Evolutionary conservation across 2,888 invertebrate species (phyloP).

Genomic region (Apodemia mormo): DNA sequence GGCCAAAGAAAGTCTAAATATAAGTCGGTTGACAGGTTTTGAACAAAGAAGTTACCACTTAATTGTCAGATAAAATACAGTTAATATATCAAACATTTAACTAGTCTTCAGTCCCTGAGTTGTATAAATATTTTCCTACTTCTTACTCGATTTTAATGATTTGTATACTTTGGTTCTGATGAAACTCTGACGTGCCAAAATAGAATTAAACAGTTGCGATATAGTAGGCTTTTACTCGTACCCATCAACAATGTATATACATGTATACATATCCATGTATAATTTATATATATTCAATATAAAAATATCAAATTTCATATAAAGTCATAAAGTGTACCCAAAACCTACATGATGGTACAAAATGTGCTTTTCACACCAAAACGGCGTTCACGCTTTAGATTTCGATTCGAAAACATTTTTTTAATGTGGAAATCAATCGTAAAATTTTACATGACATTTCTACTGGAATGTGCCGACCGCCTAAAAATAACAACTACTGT

Average conservation of each 20-base stretch:
- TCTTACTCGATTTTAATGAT: conserved; percentile 80
- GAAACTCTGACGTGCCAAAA: conserved; percentile 80
- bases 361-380: conserved; percentile 73
- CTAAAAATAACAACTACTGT: conserved; percentile 77
- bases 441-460: conserved; percentile 74
- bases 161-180: conserved; percentile 82
- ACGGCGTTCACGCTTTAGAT: conserved; percentile 72
- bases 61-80: conserved; percentile 78
- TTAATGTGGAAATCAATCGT: conserved; percentile 78
- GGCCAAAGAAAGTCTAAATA: not conserved
- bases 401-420: conserved; percentile 72
- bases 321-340: conserved; percentile 83
- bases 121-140: conserved; percentile 81
- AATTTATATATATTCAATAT: conserved; percentile 82
- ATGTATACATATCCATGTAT: conserved; percentile 82
- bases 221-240: conserved; percentile 78
- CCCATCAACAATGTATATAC: conserved; percentile 82
- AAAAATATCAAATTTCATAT: conserved; percentile 82
- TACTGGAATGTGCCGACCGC: conserved; percentile 81
- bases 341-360: conserved; percentile 82
- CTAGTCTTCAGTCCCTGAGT: conserved; percentile 81
- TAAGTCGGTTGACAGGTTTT: conserved; percentile 75
- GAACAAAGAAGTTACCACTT: conserved; percentile 75
- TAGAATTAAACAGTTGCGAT: conserved; percentile 81
- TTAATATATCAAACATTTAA: conserved; percentile 81